Conservation (phyloP, 1,140 invertebrate species). For the Aphis gossypii region DNA sequence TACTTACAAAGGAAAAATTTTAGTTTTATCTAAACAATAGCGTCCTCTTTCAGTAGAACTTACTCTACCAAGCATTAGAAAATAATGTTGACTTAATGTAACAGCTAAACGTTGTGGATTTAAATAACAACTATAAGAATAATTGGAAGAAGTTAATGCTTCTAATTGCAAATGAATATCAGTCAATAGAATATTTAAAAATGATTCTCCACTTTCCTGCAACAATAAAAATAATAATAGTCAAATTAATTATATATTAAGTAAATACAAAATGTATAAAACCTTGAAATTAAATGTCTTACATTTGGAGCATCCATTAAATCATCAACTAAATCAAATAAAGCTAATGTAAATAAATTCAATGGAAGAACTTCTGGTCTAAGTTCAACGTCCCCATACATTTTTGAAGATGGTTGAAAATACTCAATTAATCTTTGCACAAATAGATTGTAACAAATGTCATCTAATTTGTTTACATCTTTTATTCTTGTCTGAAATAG, state of each 20-base stretch:
- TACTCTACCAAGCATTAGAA: conserved; percentile 88
- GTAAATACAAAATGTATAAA: not conserved
- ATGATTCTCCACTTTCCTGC: conserved; percentile 48
- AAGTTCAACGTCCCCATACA: conserved; percentile 69
- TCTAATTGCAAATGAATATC: conserved; percentile 82
- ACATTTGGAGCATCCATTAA: conserved; percentile 67
- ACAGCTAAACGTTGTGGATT: conserved; percentile 86
- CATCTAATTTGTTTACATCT: conserved; percentile 67
- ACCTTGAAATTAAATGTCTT: conserved; percentile 18
- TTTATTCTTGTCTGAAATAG: conserved; percentile 56
- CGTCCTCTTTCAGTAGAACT: conserved; percentile 78
- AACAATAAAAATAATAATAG: conserved; percentile 40
- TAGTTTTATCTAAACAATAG: conserved; percentile 77
- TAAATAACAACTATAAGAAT: conserved; percentile 81
- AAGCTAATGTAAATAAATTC: conserved; percentile 73
- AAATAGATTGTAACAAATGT: conserved; percentile 81
- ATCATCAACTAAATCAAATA: conserved; percentile 80
- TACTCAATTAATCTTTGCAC: conserved; percentile 83
- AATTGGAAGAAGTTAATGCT: conserved; percentile 63
- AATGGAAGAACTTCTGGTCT: conserved; percentile 72
- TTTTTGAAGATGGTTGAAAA: conserved; percentile 85
- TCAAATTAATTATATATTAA: not conserved
- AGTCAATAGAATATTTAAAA: conserved; percentile 72
- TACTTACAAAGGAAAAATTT: conserved; percentile 77
- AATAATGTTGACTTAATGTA: conserved; percentile 92